These are phyloP conservation scores for Urocolius indicus DNA, from an alignment of 2,113 vertebrate genomes.

Conservation along the genomic window DNA sequence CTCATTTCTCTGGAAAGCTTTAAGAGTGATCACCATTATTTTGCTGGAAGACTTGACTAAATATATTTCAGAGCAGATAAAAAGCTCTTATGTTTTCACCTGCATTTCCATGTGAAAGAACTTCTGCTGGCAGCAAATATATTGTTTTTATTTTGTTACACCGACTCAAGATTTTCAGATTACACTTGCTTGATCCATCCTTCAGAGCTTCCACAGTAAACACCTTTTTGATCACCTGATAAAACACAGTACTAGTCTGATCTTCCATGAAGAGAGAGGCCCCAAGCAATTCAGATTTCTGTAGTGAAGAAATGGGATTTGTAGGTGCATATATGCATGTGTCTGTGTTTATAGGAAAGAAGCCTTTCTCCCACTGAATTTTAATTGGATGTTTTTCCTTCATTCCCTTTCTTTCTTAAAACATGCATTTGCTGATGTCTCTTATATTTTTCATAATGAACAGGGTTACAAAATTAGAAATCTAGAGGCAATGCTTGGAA, in stretches of 20 bases:
- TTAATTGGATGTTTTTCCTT: background rate
- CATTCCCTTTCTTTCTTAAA: background rate
- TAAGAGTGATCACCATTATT: background rate
- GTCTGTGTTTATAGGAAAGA: background rate
- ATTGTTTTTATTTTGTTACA: background rate
- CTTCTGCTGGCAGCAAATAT: background rate
- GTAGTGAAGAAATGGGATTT: background rate
- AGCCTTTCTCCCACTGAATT: background rate
- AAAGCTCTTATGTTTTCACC: background rate
- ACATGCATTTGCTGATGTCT: background rate
- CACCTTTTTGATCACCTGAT: background rate
- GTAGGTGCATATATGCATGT: fast-evolving
- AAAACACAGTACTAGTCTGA: background rate
- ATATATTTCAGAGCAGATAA: background rate
- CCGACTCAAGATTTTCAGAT: background rate
- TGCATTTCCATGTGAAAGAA: background rate
- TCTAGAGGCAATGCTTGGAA: background rate
- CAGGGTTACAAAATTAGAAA: background rate
- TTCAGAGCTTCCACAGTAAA: background rate
- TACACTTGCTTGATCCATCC: background rate
- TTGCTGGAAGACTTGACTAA: background rate
- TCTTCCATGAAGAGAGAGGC: background rate
- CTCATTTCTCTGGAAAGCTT: background rate
- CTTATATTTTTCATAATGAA: background rate
- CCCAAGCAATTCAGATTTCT: background rate